Evolutionary conservation across 1,140 invertebrate species (phyloP).

Genomic region (Pectinophora gossypiella): DNA sequence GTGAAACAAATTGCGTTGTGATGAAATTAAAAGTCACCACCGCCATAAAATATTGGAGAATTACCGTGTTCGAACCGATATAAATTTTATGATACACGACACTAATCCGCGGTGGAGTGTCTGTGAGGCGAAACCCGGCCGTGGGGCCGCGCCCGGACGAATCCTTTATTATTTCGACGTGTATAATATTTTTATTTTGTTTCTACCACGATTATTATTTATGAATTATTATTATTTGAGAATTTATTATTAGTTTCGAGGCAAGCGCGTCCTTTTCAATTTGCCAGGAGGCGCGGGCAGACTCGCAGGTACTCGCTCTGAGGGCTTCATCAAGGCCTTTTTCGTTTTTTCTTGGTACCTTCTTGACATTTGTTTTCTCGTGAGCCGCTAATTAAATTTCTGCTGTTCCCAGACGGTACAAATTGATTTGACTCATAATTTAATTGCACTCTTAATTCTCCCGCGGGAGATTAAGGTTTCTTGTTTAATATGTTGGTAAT

Average conservation of each 20-base stretch:
- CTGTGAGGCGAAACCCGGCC: not conserved
- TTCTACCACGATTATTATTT: conserved; percentile 70
- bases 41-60: not conserved
- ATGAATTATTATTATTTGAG: conserved; percentile 74
- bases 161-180: conserved; percentile 73
- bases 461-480: not conserved
- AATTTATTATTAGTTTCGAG: conserved; percentile 67
- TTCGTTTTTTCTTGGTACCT: conserved; percentile 46
- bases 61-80: not conserved
- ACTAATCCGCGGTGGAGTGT: not conserved
- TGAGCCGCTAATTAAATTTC: conserved; percentile 57
- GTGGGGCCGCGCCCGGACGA: conserved; percentile 34
- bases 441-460: conserved; percentile 37
- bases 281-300: conserved; percentile 57
- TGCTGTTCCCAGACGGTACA: conserved; percentile 38
- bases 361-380: conserved; percentile 56
- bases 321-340: conserved; percentile 18
- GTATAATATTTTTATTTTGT: conserved; percentile 71
- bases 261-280: conserved; percentile 69
- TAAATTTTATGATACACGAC: conserved; percentile 1
- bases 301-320: conserved; percentile 41
- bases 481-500: not conserved
- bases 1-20: not conserved
- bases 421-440: conserved; percentile 61
- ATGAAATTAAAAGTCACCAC: conserved; percentile 5